phyloP scores from a whole-genome alignment of 2,888 invertebrate species.

The Nycteola revayana region DNA sequence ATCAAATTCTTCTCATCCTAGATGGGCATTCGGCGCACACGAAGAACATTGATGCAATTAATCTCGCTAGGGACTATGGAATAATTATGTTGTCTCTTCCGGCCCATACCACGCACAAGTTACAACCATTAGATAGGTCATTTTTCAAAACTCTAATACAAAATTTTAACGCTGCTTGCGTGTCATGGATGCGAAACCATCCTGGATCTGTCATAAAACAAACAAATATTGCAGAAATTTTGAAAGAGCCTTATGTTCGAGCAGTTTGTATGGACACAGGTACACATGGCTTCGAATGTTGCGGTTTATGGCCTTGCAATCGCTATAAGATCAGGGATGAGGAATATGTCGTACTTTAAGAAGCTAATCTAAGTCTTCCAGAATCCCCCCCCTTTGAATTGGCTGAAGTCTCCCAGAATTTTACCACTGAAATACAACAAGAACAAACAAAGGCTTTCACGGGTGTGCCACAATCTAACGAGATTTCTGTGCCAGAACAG shows the following conservation, averaged over 20 bases:
- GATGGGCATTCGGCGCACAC: conserved; percentile 23
- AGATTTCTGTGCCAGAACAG: conserved; percentile 6
- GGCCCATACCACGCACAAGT: conserved; percentile 15
- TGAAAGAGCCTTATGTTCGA: conserved; percentile 10
- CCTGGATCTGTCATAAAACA: conserved; percentile 13
- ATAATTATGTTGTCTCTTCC: conserved; percentile 19
- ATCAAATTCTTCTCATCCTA: conserved; percentile 15
- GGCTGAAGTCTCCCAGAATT: neutral
- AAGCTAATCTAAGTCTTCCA: conserved; percentile 5
- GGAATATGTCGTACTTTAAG: conserved; percentile 4
- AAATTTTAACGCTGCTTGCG: conserved; percentile 7
- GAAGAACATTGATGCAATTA: conserved; percentile 19
- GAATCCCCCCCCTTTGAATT: too few species aligned
- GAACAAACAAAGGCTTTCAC: conserved; percentile 6
- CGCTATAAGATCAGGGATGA: neutral
- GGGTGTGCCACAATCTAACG: conserved; percentile 6
- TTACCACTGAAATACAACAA: conserved; percentile 5
- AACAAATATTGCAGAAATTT: conserved; percentile 9
- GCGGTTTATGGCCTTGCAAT: conserved; percentile 1
- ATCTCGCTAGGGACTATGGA: conserved; percentile 16
- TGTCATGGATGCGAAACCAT: conserved; percentile 12
- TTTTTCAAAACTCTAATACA: conserved; percentile 13
- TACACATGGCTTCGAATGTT: conserved; percentile 1
- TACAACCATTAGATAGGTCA: conserved; percentile 13
- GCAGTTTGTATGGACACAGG: conserved; percentile 7